Evolutionary conservation across 2,797 vertebrate species (phyloP).

Genomic region (Aplochiton taeniatus): DNA sequence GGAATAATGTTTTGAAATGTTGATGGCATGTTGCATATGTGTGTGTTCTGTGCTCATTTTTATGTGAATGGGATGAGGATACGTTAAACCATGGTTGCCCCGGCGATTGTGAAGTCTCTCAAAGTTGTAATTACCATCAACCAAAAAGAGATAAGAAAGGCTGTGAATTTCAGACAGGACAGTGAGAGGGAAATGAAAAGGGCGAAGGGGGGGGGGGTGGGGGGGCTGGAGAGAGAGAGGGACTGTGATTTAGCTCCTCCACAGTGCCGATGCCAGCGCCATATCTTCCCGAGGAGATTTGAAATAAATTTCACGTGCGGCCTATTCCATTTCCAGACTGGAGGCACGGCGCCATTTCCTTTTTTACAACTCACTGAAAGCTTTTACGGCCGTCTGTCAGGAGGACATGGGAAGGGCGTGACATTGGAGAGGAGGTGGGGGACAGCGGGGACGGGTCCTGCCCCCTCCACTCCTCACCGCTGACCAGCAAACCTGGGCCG

Average conservation of each 20-base stretch:
- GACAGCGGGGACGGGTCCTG: slow-evolving; percentile 33
- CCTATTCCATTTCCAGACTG: slow-evolving; percentile 70
- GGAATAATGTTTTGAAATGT: slow-evolving; percentile 20
- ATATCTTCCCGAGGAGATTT: slow-evolving; percentile 68
- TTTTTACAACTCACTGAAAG: slow-evolving; percentile 80
- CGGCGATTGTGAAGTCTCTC: slow-evolving; percentile 62
- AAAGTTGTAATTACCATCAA: slow-evolving; percentile 73
- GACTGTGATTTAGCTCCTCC: slow-evolving; percentile 60
- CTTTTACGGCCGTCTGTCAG: slow-evolving; percentile 77
- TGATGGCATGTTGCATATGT: slow-evolving; percentile 34
- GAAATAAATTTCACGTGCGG: slow-evolving; percentile 72
- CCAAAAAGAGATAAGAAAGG: slow-evolving; percentile 75
- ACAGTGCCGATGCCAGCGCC: slow-evolving; percentile 36
- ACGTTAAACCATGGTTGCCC: slow-evolving; percentile 60
- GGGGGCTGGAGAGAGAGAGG: slow-evolving; percentile 29
- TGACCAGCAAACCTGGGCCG: slow-evolving; percentile 30
- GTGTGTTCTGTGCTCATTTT: slow-evolving; percentile 43
- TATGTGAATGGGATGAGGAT: slow-evolving; percentile 46
- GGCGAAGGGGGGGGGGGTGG: slow-evolving; percentile 9
- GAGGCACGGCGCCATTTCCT: slow-evolving; percentile 69
- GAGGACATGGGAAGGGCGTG: slow-evolving; percentile 71
- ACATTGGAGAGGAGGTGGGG: slow-evolving; percentile 45
- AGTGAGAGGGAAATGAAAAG: slow-evolving; percentile 68
- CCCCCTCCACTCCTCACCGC: slow-evolving; percentile 29
- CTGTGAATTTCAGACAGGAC: slow-evolving; percentile 80